These are phyloP conservation scores for Pteria penguin DNA, from an alignment of 2,888 invertebrate species.

Conservation along the genomic window DNA sequence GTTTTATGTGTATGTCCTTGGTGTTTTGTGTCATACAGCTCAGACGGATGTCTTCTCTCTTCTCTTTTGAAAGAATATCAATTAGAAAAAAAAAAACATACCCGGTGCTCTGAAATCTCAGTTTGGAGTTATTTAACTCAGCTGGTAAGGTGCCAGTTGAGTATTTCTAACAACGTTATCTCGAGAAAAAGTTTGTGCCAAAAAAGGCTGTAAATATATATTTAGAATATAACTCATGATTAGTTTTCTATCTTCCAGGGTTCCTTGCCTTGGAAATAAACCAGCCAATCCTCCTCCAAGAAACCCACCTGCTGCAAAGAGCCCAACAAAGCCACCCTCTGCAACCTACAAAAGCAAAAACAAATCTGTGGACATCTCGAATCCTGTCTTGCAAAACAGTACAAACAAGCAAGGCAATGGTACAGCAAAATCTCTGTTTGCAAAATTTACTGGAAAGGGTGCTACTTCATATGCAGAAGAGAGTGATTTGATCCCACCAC, in stretches of 20 bases:
- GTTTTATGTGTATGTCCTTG: too few relatives aligned
- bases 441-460: slow-evolving; percentile 6
- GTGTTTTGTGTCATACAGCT: too few relatives aligned
- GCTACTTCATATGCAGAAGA: slow-evolving; percentile 4
- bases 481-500: slow-evolving; percentile 20
- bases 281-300: slow-evolving; percentile 12
- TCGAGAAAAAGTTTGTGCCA: too few relatives aligned
- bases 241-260: slow-evolving; percentile 8
- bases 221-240: not conserved
- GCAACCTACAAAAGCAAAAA: slow-evolving; percentile 9
- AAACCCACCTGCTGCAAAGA: not conserved
- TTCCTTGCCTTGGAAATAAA: slow-evolving; percentile 20
- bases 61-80: too few relatives aligned
- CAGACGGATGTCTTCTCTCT: too few relatives aligned
- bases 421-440: slow-evolving; percentile 6
- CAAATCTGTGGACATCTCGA: slow-evolving; percentile 49
- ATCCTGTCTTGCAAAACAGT: slow-evolving; percentile 57
- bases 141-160: too few relatives aligned
- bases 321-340: slow-evolving; percentile 4
- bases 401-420: slow-evolving; percentile 48
- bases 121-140: too few relatives aligned
- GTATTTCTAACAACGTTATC: too few relatives aligned
- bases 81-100: too few relatives aligned
- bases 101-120: too few relatives aligned
- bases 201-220: too few relatives aligned